Percentiles rank a stretch among this genome's conserved stretches.
Evolutionary conservation across 2,888 invertebrate genomes (phyloP).

Genomic region (Ganaspis brasiliensis): DNA sequence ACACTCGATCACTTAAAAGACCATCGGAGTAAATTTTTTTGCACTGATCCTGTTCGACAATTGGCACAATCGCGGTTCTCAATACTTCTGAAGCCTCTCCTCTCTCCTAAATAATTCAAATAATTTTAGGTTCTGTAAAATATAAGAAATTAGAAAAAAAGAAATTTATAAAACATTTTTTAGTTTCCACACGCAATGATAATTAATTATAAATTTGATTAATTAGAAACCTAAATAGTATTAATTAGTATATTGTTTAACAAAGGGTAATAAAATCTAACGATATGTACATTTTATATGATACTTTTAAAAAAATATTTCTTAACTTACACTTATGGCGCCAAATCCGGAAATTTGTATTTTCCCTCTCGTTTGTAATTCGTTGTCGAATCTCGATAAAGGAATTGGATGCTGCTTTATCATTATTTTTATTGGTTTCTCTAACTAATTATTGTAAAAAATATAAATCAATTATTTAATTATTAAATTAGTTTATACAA

Average conservation of each 20-base stretch:
- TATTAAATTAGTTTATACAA: neutral
- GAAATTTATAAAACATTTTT: too few species aligned
- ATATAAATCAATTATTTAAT: neutral
- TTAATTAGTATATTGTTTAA: too few species aligned
- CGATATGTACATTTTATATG: too few species aligned
- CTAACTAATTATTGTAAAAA: slow-evolving; percentile 41
- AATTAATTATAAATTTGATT: too few species aligned
- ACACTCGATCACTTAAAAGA: slow-evolving; percentile 53
- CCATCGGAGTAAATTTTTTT: slow-evolving; percentile 47
- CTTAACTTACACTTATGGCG: slow-evolving; percentile 38
- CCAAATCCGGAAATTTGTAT: slow-evolving; percentile 57
- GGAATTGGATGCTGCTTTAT: slow-evolving; percentile 47
- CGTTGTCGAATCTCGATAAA: slow-evolving; percentile 38
- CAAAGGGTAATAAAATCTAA: too few species aligned
- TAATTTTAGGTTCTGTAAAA: too few species aligned
- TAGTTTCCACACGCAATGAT: too few species aligned
- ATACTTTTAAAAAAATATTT: too few species aligned
- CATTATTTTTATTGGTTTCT: slow-evolving; percentile 46
- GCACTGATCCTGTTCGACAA: slow-evolving; percentile 49
- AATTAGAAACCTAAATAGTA: too few species aligned
- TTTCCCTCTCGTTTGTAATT: slow-evolving; percentile 47
- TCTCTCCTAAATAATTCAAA: slow-evolving; percentile 49
- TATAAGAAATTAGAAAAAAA: neutral
- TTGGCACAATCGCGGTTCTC: slow-evolving; percentile 49
- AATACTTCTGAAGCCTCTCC: slow-evolving; percentile 44